Evolutionary conservation across 2,888 invertebrate genomes (phyloP).

Genomic region (Zeuzera pyrina): DNA sequence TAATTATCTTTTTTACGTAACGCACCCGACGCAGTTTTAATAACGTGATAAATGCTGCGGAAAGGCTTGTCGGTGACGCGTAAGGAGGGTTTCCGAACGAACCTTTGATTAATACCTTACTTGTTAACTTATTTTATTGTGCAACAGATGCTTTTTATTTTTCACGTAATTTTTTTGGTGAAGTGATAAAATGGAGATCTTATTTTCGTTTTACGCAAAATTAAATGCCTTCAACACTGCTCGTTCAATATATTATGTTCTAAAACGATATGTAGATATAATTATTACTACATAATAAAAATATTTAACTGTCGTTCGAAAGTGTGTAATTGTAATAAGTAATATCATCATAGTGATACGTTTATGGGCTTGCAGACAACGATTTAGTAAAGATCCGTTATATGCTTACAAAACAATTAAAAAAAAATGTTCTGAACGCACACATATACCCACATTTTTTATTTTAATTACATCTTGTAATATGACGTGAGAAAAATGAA

Average conservation of each 20-base stretch:
- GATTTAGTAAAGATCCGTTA: background rate
- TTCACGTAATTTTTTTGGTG: conserved; percentile 41
- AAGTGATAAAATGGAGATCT: conserved; percentile 32
- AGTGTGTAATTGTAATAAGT: too few species aligned
- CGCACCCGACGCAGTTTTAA: conserved; percentile 63
- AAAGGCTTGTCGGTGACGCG: conserved; percentile 68
- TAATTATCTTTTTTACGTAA: conserved; percentile 71
- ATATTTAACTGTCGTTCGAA: too few species aligned
- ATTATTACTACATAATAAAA: too few species aligned
- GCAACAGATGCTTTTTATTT: conserved; percentile 64
- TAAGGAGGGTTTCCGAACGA: conserved; percentile 42
- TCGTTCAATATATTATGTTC: too few species aligned
- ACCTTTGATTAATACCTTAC: conserved; percentile 50
- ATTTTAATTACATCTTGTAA: too few species aligned
- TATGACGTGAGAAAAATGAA: too few species aligned
- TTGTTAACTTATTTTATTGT: conserved; percentile 49
- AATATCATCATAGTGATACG: conserved; percentile 37
- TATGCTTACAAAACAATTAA: too few species aligned
- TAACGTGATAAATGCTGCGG: conserved; percentile 70
- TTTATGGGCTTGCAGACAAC: conserved; percentile 17
- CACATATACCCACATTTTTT: background rate
- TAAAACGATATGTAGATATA: too few species aligned
- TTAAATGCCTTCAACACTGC: too few species aligned
- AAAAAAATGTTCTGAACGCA: background rate
- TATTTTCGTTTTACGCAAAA: conserved; percentile 56